A percentile compares a stretch with the other conserved stretches of the same genome.
Conservation (phyloP, 1,140 invertebrate genomes). For the Patella vulgata region DNA sequence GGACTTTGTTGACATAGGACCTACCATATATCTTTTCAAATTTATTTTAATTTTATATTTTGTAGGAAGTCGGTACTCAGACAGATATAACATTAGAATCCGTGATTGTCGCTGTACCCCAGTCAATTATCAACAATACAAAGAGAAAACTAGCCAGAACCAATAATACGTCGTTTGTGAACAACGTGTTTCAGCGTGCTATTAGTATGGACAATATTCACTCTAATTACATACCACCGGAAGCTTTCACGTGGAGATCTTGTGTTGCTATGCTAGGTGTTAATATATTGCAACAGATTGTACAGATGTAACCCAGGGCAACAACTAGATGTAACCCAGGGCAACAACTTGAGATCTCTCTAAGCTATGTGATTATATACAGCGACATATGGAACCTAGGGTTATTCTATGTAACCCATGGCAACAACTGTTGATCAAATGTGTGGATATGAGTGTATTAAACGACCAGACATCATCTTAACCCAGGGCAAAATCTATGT, state of each 20-base stretch:
- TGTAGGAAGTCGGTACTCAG: conserved; percentile 31
- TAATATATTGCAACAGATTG: conserved; percentile 37
- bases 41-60: neutral
- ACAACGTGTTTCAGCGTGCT: conserved; percentile 23
- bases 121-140: conserved; percentile 14
- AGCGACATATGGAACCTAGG: no score
- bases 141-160: neutral
- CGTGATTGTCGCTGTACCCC: conserved; percentile 34
- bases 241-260: conserved; percentile 32
- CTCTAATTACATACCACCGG: conserved; percentile 30
- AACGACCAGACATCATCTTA: no score
- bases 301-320: conserved; percentile 18
- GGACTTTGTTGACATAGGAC: no score
- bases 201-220: conserved; percentile 37
- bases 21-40: no score
- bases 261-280: conserved; percentile 40
- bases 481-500: no score
- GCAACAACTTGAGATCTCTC: no score
- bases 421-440: no score
- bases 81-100: conserved; percentile 38
- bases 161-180: conserved; percentile 1
- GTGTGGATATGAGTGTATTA: no score
- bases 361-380: no score
- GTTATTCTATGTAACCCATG: no score
- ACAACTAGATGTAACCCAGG: conserved; percentile 9